phyloP scores from a whole-genome alignment of 2,888 invertebrate genomes.

The Esperia sulphurella region DNA sequence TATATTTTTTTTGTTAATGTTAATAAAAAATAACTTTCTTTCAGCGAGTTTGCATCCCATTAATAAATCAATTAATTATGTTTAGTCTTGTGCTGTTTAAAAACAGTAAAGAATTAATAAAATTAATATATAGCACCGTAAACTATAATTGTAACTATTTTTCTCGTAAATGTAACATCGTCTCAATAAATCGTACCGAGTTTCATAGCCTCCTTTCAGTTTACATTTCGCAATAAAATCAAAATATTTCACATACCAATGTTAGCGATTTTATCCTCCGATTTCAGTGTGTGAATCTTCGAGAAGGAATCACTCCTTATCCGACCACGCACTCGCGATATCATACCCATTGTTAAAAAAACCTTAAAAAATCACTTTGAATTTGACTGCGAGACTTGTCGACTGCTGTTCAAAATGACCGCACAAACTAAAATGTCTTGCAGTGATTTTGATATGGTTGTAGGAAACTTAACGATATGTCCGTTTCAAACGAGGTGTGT shows the following conservation, averaged over 20 bases:
- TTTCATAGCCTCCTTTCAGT: too few species aligned
- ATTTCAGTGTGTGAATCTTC: conserved; percentile 80
- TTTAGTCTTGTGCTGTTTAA: too few species aligned
- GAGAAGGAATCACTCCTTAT: conserved; percentile 82
- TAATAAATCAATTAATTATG: too few species aligned
- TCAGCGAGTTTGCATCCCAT: too few species aligned
- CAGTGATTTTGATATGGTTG: background rate
- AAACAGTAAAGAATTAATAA: too few species aligned
- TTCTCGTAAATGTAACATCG: too few species aligned
- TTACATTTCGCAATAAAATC: background rate
- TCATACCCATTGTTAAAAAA: conserved; percentile 81
- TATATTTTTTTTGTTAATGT: too few species aligned
- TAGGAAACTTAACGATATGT: conserved; percentile 21
- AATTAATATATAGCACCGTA: too few species aligned
- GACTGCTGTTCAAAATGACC: background rate
- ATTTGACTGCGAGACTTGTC: background rate
- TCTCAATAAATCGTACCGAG: too few species aligned
- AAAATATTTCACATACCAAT: conserved; percentile 67
- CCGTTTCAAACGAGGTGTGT: conserved; percentile 44
- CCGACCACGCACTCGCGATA: conserved; percentile 83
- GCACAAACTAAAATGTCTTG: background rate
- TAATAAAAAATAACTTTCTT: too few species aligned
- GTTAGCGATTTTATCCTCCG: conserved; percentile 85
- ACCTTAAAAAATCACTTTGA: conserved; percentile 1
- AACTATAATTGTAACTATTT: too few species aligned